These are phyloP conservation scores for Volucella inanis DNA, from an alignment of 2,888 invertebrate species.

Conservation along the genomic window DNA sequence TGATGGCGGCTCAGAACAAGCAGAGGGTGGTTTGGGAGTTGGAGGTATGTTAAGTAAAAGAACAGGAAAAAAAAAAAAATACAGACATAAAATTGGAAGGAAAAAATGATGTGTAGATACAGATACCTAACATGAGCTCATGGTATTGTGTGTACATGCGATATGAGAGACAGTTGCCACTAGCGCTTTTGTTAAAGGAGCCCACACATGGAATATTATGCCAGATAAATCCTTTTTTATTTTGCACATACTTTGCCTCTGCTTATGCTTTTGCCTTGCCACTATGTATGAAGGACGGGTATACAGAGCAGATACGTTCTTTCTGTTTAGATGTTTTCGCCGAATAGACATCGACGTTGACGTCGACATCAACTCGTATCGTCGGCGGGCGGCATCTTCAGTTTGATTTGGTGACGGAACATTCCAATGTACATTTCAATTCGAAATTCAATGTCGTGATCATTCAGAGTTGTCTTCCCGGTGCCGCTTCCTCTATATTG, in stretches of 20 bases:
- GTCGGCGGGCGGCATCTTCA: constrained; percentile 43
- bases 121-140: constrained; percentile 33
- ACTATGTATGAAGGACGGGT: neutral
- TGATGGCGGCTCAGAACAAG: constrained; percentile 21
- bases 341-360: constrained; percentile 8
- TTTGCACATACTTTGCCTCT: constrained; percentile 5
- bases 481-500: constrained; percentile 1
- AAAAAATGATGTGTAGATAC: constrained; percentile 17
- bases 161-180: constrained; percentile 69
- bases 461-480: constrained; percentile 52
- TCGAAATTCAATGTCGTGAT: constrained; percentile 70
- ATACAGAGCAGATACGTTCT: constrained; percentile 23
- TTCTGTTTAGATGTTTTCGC: constrained; percentile 3
- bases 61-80: constrained; percentile 1
- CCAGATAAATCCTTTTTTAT: constrained; percentile 69
- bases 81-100: neutral
- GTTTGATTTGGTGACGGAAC: constrained; percentile 69
- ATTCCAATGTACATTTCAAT: constrained; percentile 72
- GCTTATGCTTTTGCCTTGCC: neutral
- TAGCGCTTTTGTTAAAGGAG: constrained; percentile 57
- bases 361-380: constrained; percentile 22
- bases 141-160: constrained; percentile 50
- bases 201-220: constrained; percentile 65
- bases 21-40: neutral
- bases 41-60: constrained; percentile 10